These are phyloP conservation scores for Cyprinella venusta DNA, from an alignment of 2,797 vertebrate species.

Conservation along the genomic window DNA sequence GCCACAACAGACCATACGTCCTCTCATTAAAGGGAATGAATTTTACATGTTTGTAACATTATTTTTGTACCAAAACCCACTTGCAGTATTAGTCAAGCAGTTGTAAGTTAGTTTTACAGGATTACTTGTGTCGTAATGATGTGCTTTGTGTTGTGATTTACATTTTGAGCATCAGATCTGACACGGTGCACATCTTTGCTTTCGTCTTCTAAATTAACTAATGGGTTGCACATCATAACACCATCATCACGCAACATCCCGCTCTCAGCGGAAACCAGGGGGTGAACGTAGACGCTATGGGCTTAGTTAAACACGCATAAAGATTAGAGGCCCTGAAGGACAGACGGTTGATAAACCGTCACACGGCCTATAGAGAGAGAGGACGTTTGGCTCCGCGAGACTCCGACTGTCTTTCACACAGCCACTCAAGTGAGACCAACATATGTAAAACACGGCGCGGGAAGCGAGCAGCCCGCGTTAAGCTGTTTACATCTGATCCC, in stretches of 20 bases:
- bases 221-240: neutral
- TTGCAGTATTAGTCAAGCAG: neutral
- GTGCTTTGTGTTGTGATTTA: neutral
- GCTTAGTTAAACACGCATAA: constrained; percentile 56
- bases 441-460: constrained; percentile 71
- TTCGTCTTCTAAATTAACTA: neutral
- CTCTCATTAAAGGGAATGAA: neutral
- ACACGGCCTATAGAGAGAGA: constrained; percentile 45
- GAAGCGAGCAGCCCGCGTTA: constrained; percentile 29
- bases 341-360: constrained; percentile 49
- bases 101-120: neutral
- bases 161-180: neutral
- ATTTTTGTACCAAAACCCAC: neutral
- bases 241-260: neutral
- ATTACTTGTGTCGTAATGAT: neutral
- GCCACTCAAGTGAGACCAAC: constrained; percentile 72
- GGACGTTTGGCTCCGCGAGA: constrained; percentile 34
- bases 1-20: neutral
- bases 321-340: constrained; percentile 50
- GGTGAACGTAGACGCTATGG: constrained; percentile 11
- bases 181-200: neutral
- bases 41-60: neutral
- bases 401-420: constrained; percentile 48
- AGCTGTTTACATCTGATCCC: constrained; percentile 50
- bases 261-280: constrained; percentile 31